Evolutionary conservation across 1,140 invertebrate genomes (phyloP).

Genomic region (Carposina sasakii): DNA sequence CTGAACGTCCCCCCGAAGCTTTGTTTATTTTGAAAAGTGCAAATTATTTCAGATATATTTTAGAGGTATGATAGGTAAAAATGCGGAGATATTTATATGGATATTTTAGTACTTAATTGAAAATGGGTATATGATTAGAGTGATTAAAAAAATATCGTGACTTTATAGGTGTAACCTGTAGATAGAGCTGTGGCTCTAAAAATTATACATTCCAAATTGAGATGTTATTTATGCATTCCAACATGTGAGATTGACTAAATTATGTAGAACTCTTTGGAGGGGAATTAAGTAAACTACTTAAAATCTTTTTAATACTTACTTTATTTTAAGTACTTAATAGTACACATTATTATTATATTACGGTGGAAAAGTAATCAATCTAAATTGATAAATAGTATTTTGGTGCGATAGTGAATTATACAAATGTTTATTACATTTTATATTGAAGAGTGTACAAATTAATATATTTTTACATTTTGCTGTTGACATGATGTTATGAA

Average conservation of each 20-base stretch:
- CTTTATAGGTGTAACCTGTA: conserved; percentile 12
- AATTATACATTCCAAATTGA: conserved; percentile 22
- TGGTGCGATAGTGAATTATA: conserved; percentile 71
- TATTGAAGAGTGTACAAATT: conserved; percentile 66
- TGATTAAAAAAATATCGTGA: conserved; percentile 26
- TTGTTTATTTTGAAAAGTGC: conserved; percentile 53
- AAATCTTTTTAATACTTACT: conserved; percentile 58
- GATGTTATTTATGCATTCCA: conserved; percentile 61
- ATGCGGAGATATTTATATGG: conserved; percentile 60
- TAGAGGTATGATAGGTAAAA: conserved; percentile 55
- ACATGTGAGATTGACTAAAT: conserved; percentile 39
- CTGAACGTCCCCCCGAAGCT: conserved; percentile 67
- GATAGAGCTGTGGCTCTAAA: background rate
- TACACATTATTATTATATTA: conserved; percentile 47
- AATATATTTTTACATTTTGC: conserved; percentile 71
- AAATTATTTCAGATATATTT: conserved; percentile 60
- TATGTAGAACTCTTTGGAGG: conserved; percentile 46
- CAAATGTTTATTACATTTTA: conserved; percentile 63
- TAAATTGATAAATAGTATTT: conserved; percentile 58
- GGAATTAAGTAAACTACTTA: conserved; percentile 52
- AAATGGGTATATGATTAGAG: conserved; percentile 37
- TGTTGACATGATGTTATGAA: conserved; percentile 57
- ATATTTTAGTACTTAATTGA: conserved; percentile 61
- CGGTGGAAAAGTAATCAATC: no score
- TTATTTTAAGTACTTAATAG: conserved; percentile 54